phyloP scores from a whole-genome alignment of 2,113 vertebrate genomes.

The Todiramphus chloris region DNA sequence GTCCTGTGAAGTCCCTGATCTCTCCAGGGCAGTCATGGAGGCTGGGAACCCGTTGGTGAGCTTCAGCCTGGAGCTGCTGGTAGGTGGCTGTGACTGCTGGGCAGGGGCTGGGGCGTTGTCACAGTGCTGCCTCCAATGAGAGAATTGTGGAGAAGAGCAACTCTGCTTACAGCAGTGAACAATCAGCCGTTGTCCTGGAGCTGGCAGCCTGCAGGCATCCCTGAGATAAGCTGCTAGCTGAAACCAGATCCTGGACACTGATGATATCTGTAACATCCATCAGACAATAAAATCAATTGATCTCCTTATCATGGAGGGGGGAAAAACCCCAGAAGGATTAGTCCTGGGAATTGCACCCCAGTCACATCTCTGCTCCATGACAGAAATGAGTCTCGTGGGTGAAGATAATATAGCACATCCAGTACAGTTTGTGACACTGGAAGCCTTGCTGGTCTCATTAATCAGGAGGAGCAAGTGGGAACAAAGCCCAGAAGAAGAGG shows the following conservation, averaged over 20 bases:
- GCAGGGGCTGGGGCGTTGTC: neutral
- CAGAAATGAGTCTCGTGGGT: neutral
- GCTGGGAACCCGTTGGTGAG: neutral
- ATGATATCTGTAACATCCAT: neutral
- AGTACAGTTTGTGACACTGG: neutral
- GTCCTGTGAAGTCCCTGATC: neutral
- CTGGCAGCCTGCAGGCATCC: neutral
- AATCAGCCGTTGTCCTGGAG: neutral
- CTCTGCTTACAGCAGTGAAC: neutral
- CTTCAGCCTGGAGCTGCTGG: neutral
- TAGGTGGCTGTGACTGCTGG: rapidly evolving
- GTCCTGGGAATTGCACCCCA: neutral
- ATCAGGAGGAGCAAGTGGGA: neutral
- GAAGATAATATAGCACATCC: neutral
- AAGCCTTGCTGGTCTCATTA: neutral
- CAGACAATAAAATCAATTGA: neutral
- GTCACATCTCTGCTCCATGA: neutral
- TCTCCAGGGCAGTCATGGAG: rapidly evolving
- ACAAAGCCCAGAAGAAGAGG: neutral
- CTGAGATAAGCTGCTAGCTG: neutral
- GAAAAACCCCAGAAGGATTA: neutral
- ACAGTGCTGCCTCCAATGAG: neutral
- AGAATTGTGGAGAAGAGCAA: neutral
- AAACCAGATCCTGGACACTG: neutral
- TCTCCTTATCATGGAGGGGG: neutral